Conservation (phyloP, 2,113 vertebrate genomes). For the Brachionichthys hirsutus region DNA sequence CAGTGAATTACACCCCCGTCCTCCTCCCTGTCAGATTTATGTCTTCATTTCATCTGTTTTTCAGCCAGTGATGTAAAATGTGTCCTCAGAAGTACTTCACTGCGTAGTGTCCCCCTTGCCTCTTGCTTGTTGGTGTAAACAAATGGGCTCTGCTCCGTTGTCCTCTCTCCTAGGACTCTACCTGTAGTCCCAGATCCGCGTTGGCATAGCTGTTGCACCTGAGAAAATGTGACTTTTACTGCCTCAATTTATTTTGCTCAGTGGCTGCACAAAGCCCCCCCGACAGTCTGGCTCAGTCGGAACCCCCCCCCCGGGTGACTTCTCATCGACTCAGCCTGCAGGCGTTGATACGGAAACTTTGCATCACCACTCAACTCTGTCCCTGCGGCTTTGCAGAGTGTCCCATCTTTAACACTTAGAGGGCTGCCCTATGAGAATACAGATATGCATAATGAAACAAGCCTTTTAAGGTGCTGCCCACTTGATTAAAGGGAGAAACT, state of each 20-base stretch:
- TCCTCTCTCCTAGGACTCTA: slow-evolving; percentile 22
- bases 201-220: not conserved
- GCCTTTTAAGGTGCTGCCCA: not conserved
- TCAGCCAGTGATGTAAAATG: slow-evolving; percentile 31
- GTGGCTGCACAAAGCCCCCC: not conserved
- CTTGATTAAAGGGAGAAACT: not conserved
- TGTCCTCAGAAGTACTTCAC: slow-evolving; percentile 14
- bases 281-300: slow-evolving; percentile 5
- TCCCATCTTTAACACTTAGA: slow-evolving; percentile 17
- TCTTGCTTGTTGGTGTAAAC: slow-evolving; percentile 17
- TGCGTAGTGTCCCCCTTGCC: slow-evolving; percentile 9
- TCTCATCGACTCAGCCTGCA: slow-evolving; percentile 7
- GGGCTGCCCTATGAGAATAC: slow-evolving; percentile 6
- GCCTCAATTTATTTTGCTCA: slow-evolving; percentile 37
- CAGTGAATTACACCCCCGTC: slow-evolving; percentile 25
- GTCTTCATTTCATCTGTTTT: slow-evolving; percentile 39
- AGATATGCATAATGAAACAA: not conserved
- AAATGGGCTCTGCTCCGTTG: slow-evolving; percentile 19
- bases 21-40: slow-evolving; percentile 42
- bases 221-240: slow-evolving; percentile 43
- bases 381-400: slow-evolving; percentile 12
- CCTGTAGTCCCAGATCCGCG: not conserved
- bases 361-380: slow-evolving; percentile 12
- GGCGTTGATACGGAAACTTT: slow-evolving; percentile 16
- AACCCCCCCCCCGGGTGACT: not conserved